Evolutionary conservation across 92 coral and sea anemone genomes (phyloP).

Genomic region (Porites lobata): DNA sequence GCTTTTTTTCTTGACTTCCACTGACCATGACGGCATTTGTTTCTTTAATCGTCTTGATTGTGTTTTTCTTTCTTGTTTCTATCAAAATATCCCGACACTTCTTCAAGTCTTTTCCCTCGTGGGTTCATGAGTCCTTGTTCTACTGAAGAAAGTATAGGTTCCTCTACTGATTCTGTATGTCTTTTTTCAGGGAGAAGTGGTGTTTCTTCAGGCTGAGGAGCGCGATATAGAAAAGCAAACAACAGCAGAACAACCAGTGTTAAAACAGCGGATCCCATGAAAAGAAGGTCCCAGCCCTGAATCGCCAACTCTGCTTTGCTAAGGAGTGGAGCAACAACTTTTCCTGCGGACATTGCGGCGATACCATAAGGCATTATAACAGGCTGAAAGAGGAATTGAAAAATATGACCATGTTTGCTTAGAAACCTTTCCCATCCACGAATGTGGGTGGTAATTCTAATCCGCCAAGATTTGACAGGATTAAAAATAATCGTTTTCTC

Average conservation of each 20-base stretch:
- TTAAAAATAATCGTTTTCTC: no score
- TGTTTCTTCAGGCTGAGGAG: constrained; percentile 64
- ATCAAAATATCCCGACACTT: constrained; percentile 21
- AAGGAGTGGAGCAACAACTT: constrained; percentile 78
- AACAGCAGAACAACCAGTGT: constrained; percentile 47
- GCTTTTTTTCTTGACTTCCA: background rate
- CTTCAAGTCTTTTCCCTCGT: constrained; percentile 13
- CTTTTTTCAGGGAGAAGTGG: constrained; percentile 51
- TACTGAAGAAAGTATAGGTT: constrained; percentile 1
- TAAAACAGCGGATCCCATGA: constrained; percentile 55
- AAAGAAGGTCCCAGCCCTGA: constrained; percentile 81
- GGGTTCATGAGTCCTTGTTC: constrained; percentile 24
- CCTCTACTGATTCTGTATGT: constrained; percentile 13
- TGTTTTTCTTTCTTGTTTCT: background rate
- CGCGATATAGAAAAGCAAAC: constrained; percentile 65
- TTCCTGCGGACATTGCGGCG: constrained; percentile 79
- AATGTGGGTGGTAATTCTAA: no score
- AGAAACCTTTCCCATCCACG: no score
- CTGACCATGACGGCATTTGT: background rate
- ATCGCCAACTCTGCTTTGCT: constrained; percentile 60
- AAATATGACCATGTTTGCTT: no score
- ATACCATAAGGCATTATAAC: constrained; percentile 83
- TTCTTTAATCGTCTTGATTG: background rate
- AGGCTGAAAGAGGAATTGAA: constrained; percentile 56
- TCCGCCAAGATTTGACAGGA: no score